Evolutionary conservation across 2,797 vertebrate species (phyloP), one percentile per base, ranked within the genome.

Genomic region (Artibeus jamaicensis): DNA sequence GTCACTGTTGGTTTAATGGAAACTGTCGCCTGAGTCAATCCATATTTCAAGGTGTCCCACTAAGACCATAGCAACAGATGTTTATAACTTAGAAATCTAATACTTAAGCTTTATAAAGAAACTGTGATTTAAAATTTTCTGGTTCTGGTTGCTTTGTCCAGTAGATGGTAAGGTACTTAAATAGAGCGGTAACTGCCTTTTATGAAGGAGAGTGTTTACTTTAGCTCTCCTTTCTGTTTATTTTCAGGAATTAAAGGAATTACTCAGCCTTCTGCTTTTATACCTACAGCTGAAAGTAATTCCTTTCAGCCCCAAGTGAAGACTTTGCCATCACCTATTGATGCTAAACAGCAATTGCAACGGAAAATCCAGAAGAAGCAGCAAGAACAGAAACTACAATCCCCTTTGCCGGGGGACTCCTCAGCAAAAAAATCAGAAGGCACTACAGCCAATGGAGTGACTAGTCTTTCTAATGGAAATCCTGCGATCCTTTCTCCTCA

Each of bases 361-460:
- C 99, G 99, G 89, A 99, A 99, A 98, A 99, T 99, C 97, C 99
- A 99, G 98, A 99, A 99, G 98, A 99, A 99, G 98, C 99, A 99
- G 96, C 99, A 99, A 87, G 99, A 99, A 96, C 99, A 99, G 98
- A 99, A 99, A 97, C 98, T 99, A 55, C 99, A 99, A 53, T 99
- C 99, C 84, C 99, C 99, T 87, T 97, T 98, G 96, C 99, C 99
- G 19, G 99, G 98, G 95, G 99, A 99, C 89, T 98, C 98, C 86
- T 99, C 99, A 85, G 96, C 97, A 76, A 99, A 99, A 98, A 99
- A 99, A 97, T 91, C 97, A 0, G 99, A 99, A 65, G 98, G 99
- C 34, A 0, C 98, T 1, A 86, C 98, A 32, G 97, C 98, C 5
- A 99, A 99, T 0, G 99, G 99, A 4, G 98, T 99, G 34, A 83